Evolutionary conservation across 2,113 vertebrate species (phyloP).

Genomic region (pig (Sus scrofa)): DNA sequence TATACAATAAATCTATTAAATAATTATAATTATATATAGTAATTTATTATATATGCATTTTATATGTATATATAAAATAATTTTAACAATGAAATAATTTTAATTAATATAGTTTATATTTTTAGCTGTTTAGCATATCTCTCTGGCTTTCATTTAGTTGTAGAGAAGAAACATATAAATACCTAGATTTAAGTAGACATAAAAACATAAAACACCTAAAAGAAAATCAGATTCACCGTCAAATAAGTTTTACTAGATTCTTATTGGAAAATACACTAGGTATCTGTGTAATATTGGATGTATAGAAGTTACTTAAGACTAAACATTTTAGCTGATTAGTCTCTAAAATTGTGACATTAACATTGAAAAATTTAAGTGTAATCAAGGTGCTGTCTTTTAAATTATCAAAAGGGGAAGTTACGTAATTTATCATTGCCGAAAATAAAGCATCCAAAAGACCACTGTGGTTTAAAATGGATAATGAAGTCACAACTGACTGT

Average conservation of each 20-base stretch:
- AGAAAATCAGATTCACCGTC: slow-evolving; percentile 23
- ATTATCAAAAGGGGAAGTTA: slow-evolving; percentile 57
- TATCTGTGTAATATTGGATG: background rate
- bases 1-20: background rate
- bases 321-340: background rate
- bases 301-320: background rate
- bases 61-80: background rate
- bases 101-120: background rate
- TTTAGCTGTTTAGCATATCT: background rate
- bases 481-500: slow-evolving; percentile 58
- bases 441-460: slow-evolving; percentile 42
- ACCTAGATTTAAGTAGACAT: background rate
- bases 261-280: background rate
- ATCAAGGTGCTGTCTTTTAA: slow-evolving; percentile 73
- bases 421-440: slow-evolving; percentile 64
- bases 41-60: background rate
- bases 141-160: background rate
- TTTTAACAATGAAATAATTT: background rate
- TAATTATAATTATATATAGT: background rate
- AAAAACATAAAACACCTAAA: background rate
- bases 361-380: slow-evolving; percentile 47
- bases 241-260: slow-evolving; percentile 26
- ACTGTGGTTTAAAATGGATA: slow-evolving; percentile 70
- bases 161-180: background rate
- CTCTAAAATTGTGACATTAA: slow-evolving; percentile 55